Evolutionary conservation across 2,797 vertebrate species (phyloP).

Genomic region (Tinamus major): DNA sequence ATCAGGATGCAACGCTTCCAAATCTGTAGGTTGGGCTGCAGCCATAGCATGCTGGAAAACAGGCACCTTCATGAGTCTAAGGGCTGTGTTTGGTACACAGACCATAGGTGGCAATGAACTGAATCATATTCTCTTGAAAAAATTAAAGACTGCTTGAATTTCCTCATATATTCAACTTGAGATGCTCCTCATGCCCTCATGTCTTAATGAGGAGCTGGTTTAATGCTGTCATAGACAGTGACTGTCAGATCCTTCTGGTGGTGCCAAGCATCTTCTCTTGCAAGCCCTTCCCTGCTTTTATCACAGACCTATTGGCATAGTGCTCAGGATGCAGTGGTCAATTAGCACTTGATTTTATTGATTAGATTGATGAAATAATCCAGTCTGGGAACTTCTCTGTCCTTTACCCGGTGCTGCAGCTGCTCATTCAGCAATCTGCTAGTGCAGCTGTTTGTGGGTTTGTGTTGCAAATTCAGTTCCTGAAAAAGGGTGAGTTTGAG

Average conservation of each 20-base stretch:
- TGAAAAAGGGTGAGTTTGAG: background rate
- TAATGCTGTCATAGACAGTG: background rate
- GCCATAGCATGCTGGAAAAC: background rate
- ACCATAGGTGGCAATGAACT: background rate
- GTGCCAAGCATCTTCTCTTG: background rate
- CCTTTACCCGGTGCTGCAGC: background rate
- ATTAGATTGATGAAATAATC: background rate
- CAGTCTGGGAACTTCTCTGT: background rate
- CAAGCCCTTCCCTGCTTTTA: background rate
- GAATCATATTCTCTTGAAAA: background rate
- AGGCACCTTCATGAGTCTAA: fast-evolving
- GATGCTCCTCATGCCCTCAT: fast-evolving
- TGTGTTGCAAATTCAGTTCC: background rate
- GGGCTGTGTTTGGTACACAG: background rate
- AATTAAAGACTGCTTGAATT: background rate
- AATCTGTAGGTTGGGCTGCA: background rate
- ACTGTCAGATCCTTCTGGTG: background rate
- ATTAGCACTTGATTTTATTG: background rate
- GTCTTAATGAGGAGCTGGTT: background rate
- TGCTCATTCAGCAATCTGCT: background rate
- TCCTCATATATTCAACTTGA: background rate
- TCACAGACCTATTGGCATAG: background rate
- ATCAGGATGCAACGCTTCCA: background rate
- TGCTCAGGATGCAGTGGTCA: background rate
- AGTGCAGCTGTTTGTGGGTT: background rate